Percentiles rank a stretch among this genome's conserved stretches.
phyloP scores from a whole-genome alignment of 2,797 vertebrate species.

The Hybognathus amarus region DNA sequence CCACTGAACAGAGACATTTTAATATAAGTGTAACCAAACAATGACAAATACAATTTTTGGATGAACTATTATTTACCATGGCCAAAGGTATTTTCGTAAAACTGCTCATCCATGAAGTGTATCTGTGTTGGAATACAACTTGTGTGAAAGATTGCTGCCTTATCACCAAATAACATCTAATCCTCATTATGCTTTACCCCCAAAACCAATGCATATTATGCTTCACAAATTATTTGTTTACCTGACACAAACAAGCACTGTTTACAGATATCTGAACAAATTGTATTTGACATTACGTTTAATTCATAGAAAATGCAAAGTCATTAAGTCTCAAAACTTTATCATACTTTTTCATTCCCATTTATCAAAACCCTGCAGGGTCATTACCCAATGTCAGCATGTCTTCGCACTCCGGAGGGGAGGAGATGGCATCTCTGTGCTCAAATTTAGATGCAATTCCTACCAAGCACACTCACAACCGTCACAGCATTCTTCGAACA shows the following conservation, averaged over 20 bases:
- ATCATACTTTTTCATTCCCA: slow-evolving; percentile 13
- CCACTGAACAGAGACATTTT: neutral
- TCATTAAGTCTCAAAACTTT: neutral
- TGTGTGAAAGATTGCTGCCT: neutral
- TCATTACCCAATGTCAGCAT: slow-evolving; percentile 21
- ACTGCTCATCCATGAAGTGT: neutral
- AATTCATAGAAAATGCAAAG: slow-evolving; percentile 5
- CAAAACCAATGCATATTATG: neutral
- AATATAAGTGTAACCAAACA: neutral
- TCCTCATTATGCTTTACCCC: slow-evolving; percentile 31
- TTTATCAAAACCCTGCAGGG: slow-evolving; percentile 31
- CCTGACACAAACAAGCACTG: slow-evolving; percentile 18
- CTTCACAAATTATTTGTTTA: slow-evolving; percentile 16
- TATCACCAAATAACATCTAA: slow-evolving; percentile 28
- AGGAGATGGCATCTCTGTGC: slow-evolving; percentile 30
- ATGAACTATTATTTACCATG: neutral
- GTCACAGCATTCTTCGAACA: slow-evolving; percentile 17
- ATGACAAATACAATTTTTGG: neutral
- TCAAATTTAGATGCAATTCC: slow-evolving; percentile 33
- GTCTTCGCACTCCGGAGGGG: slow-evolving; percentile 14
- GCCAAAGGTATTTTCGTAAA: neutral
- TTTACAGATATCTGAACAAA: slow-evolving; percentile 24
- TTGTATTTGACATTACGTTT: neutral
- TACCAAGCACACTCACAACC: neutral
- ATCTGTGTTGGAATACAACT: neutral